Conservation (phyloP, 2,888 invertebrate genomes). For the Bombyx huttoni region DNA sequence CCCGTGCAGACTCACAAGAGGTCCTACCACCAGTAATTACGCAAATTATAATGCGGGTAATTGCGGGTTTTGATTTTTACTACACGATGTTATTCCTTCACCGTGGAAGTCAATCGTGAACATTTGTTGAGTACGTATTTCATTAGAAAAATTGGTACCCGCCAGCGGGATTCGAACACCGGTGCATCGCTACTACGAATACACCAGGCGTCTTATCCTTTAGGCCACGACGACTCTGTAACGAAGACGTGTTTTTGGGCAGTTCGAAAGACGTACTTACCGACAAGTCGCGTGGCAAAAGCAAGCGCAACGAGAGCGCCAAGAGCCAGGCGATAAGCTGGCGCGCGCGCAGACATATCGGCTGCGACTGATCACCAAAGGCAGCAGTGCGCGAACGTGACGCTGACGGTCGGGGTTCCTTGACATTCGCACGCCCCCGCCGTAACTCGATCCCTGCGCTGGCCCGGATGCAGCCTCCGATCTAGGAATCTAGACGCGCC, state of each 20-base stretch:
- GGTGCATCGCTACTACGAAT: too few species aligned
- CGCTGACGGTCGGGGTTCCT: conserved; percentile 48
- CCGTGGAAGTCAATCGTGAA: too few species aligned
- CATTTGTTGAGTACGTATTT: too few species aligned
- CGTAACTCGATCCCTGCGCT: conserved; percentile 50
- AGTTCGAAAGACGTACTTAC: conserved; percentile 31
- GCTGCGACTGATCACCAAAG: conserved; percentile 34
- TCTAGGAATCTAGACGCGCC: conserved; percentile 60
- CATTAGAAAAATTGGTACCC: too few species aligned
- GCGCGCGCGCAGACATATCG: conserved; percentile 60
- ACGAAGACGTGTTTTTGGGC: not conserved
- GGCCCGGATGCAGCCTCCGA: conserved; percentile 68
- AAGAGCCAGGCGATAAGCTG: conserved; percentile 16
- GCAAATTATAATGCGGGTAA: too few species aligned
- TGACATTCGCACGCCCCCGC: conserved; percentile 63
- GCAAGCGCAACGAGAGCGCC: conserved; percentile 17
- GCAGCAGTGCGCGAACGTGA: conserved; percentile 15
- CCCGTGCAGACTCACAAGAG: too few species aligned
- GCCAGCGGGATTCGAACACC: too few species aligned
- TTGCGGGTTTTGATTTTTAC: too few species aligned
- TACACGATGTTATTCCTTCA: too few species aligned
- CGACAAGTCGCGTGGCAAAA: conserved; percentile 20
- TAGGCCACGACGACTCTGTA: too few species aligned
- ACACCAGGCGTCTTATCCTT: too few species aligned
- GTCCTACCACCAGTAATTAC: too few species aligned